phyloP scores from a whole-genome alignment of 2,113 vertebrate genomes.

The Carassius carassius region DNA sequence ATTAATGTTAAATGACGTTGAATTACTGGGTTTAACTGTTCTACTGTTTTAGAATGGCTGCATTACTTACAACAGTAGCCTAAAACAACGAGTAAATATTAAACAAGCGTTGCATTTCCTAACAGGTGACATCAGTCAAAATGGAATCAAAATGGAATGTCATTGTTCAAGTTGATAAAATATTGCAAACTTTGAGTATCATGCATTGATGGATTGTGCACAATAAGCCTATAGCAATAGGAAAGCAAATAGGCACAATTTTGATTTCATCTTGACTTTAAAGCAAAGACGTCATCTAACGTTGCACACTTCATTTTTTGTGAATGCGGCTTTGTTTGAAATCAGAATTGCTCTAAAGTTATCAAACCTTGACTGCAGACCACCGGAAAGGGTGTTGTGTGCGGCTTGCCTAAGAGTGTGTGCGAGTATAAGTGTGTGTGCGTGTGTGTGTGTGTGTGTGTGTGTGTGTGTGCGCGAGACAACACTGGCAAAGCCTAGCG shows the following conservation, averaged over 20 bases:
- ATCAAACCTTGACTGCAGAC: neutral
- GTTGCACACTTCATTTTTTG: neutral
- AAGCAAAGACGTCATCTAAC: neutral
- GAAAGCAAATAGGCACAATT: neutral
- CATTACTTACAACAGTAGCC: neutral
- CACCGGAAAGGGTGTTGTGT: slow-evolving; percentile 27
- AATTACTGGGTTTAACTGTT: neutral
- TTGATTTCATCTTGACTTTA: neutral
- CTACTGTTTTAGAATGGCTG: neutral
- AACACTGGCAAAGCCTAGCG: slow-evolving; percentile 34
- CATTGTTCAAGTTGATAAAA: neutral
- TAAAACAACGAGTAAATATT: too few species aligned
- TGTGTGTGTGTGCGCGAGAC: neutral
- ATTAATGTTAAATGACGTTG: neutral
- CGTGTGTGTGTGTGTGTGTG: neutral
- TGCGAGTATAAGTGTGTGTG: slow-evolving; percentile 18
- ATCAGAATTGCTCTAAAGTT: slow-evolving; percentile 6
- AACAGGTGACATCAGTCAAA: neutral
- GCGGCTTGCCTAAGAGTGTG: slow-evolving; percentile 26
- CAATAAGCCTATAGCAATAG: neutral
- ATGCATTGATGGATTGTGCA: neutral
- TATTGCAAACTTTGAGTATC: neutral
- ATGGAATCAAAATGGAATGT: neutral
- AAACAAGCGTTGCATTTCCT: neutral
- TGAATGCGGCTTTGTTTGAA: neutral